Evolutionary conservation across 2,888 invertebrate genomes (phyloP).

Genomic region (Euproctis similis): DNA sequence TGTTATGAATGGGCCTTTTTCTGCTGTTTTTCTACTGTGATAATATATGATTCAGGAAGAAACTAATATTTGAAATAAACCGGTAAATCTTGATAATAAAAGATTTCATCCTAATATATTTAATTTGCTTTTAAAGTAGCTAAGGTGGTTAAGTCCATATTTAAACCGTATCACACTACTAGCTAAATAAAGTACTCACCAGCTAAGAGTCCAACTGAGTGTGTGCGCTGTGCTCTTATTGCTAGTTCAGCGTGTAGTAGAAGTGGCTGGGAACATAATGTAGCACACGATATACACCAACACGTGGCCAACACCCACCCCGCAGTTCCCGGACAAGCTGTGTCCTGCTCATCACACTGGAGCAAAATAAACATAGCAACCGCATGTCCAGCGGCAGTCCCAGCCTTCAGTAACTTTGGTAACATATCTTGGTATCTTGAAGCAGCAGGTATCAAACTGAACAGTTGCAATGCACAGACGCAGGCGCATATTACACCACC

Average conservation of each 20-base stretch:
- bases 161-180: background rate
- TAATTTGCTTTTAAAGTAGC: background rate
- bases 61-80: too few relatives aligned
- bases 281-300: constrained; percentile 78
- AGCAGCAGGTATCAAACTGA: background rate
- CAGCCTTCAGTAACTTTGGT: background rate
- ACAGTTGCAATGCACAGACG: background rate
- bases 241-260: background rate
- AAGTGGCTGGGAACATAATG: constrained; percentile 78
- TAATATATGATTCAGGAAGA: too few relatives aligned
- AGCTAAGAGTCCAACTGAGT: constrained; percentile 64
- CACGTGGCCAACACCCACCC: background rate
- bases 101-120: too few relatives aligned
- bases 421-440: background rate
- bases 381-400: background rate
- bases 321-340: background rate
- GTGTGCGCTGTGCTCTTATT: constrained; percentile 57
- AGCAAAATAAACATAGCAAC: background rate
- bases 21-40: too few relatives aligned
- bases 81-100: too few relatives aligned
- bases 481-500: background rate
- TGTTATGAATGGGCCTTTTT: too few relatives aligned
- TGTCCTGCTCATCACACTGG: background rate
- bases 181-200: too few relatives aligned
- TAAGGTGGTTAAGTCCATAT: background rate